Evolutionary conservation across 2,797 vertebrate genomes (phyloP).

Genomic region (Myotis pilosus): DNA sequence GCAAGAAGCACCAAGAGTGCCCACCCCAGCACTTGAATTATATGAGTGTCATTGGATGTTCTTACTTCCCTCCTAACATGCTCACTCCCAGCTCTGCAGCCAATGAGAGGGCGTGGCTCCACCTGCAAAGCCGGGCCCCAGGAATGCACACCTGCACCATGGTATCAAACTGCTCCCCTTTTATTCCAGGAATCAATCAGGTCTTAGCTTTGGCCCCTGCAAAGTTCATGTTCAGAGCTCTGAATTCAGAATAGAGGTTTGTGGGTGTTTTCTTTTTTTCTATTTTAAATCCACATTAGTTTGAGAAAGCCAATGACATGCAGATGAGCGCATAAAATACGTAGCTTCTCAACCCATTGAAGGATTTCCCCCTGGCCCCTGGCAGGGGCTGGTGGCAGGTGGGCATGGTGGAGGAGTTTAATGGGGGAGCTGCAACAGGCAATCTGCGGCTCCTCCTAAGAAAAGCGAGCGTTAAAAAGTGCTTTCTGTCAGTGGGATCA

Average conservation of each 20-base stretch:
- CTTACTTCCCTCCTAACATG: too few relatives aligned
- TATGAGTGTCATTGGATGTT: accelerated
- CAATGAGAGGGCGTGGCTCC: background rate
- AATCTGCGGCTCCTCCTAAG: slow-evolving; percentile 28
- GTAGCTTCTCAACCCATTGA: background rate
- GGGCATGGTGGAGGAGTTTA: background rate
- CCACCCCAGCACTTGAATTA: background rate
- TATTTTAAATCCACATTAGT: background rate
- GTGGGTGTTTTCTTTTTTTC: accelerated
- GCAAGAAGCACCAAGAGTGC: background rate
- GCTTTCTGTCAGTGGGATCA: slow-evolving; percentile 64
- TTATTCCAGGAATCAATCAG: background rate
- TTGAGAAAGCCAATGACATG: background rate
- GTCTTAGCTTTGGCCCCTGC: background rate
- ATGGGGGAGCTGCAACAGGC: background rate
- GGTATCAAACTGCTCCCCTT: too few relatives aligned
- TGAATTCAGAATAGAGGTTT: background rate
- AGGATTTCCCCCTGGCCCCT: background rate
- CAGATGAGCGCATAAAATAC: background rate
- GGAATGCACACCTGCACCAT: accelerated
- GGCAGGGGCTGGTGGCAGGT: background rate
- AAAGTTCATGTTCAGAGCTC: background rate
- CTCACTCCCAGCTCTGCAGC: background rate
- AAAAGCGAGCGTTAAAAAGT: slow-evolving; percentile 65
- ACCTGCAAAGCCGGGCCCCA: background rate